Evolutionary conservation across 2,113 vertebrate species (phyloP), one percentile per base, ranked within the genome.

Genomic region (Leucopsar rothschildi): DNA sequence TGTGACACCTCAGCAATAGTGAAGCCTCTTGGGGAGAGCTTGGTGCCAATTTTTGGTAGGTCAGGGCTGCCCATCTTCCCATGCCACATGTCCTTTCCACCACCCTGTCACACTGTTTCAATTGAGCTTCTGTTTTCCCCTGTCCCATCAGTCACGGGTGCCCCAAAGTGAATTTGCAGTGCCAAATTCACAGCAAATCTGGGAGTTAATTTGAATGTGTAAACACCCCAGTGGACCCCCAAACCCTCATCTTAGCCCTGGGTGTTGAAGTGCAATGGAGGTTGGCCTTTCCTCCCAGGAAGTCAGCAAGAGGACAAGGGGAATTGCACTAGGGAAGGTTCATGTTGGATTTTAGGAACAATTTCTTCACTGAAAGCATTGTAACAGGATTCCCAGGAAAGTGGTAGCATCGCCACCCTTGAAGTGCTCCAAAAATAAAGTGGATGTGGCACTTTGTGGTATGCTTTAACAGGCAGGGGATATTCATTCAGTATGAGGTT

Each of bases 21-120:
- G 75, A 94, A 83, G n/a, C 94, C 97, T 15, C 86, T 98, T 0
- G 97, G 97, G 56, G 65, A 61, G 5, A 90, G 88, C 64, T 63
- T 98, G 12, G 42, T 84, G 20, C 82, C 96, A 86, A 71, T 96
- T 83, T 96, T 98, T 1, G 96, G 98, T 98, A 93, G 76, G 98
- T 96, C 11, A 5, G 21, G 23, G 31, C 31, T 80, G 25, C 22
- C 16, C 4, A 0, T 22, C 53, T 55, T 76, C 15, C 28, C 1
- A 0, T 6, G 2, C 35, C 27, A 8, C 0, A 0, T 40, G 22
- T 31, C 9, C 5, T 17, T 20, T 45, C 70, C 53, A 50, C 9
- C 23, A 24, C 44, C 11, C 1, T 0, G n/a, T 52, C 1, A 2
- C 8, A 2, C 12, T 15, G 10, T 39, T 83, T 77, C 24, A 66